Evolutionary conservation across 2,113 vertebrate genomes (phyloP).

Genomic region (Cephalopterus ornatus): DNA sequence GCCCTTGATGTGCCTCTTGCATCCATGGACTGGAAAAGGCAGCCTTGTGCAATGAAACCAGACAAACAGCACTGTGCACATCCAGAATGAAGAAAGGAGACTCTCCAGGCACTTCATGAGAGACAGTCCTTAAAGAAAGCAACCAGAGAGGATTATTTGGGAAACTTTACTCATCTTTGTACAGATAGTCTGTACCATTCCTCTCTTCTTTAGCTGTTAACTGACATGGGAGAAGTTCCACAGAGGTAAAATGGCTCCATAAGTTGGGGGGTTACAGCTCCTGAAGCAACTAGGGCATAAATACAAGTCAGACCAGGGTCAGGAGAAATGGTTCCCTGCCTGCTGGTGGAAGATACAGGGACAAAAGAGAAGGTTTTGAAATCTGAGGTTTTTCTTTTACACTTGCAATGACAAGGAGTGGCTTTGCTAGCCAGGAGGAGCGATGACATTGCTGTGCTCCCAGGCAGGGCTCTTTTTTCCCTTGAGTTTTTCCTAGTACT

Average conservation of each 20-base stretch:
- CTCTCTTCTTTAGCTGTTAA: not conserved
- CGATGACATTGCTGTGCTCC: not conserved
- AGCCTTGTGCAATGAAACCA: not conserved
- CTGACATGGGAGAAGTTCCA: not conserved
- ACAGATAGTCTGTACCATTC: not conserved
- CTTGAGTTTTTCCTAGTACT: not conserved
- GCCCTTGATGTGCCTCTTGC: not conserved
- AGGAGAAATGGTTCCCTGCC: not conserved
- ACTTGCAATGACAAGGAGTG: not conserved
- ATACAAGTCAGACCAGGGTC: not conserved
- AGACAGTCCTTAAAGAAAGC: not conserved
- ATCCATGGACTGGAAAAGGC: not conserved
- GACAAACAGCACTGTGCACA: not conserved
- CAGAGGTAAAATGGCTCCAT: not conserved
- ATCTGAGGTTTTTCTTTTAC: not conserved
- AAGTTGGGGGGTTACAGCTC: not conserved
- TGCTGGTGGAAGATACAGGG: not conserved
- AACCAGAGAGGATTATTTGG: not conserved
- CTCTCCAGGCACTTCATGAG: not conserved
- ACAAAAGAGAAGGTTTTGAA: not conserved
- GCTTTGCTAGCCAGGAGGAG: not conserved
- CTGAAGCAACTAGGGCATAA: not conserved
- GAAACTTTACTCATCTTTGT: not conserved
- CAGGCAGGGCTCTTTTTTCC: not conserved
- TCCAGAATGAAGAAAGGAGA: not conserved